Evolutionary conservation across 1,140 invertebrate species (phyloP).

Genomic region (Dinothrombium tinctorium): DNA sequence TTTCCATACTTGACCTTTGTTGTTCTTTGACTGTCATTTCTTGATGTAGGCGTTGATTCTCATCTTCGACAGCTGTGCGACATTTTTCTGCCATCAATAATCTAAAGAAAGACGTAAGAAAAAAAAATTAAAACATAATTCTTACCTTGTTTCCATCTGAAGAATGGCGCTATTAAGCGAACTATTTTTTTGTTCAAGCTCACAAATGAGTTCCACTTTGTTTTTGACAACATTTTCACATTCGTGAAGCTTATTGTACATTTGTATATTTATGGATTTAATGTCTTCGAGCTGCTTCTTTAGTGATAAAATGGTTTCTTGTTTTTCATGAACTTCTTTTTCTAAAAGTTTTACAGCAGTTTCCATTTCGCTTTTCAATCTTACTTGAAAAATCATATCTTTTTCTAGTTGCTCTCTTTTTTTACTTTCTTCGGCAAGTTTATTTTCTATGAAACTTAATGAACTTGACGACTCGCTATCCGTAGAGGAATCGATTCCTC

Average conservation of each 20-base stretch:
- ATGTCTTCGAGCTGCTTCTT: conserved; percentile 81
- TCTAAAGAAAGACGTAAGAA: conserved; percentile 7
- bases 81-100: conserved; percentile 13
- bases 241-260: conserved; percentile 70
- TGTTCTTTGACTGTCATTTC: conserved; percentile 31
- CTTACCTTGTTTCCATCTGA: conserved; percentile 64
- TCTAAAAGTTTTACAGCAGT: conserved; percentile 85
- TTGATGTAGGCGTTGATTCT: conserved; percentile 10
- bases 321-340: conserved; percentile 92
- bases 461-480: no score
- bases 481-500: no score
- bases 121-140: background rate
- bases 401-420: conserved; percentile 1
- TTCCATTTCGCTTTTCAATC: conserved; percentile 50
- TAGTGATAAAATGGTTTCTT: conserved; percentile 79
- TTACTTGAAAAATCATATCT: conserved; percentile 1
- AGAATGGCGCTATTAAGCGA: conserved; percentile 65
- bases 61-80: conserved; percentile 16
- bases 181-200: conserved; percentile 70
- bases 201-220: conserved; percentile 69
- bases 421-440: background rate
- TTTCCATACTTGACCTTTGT: conserved; percentile 31
- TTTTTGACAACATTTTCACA: conserved; percentile 73
- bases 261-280: conserved; percentile 85
- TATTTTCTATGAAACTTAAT: no score